Evolutionary conservation across 1,140 invertebrate genomes (phyloP).

Genomic region (Monochamus saltuarius): DNA sequence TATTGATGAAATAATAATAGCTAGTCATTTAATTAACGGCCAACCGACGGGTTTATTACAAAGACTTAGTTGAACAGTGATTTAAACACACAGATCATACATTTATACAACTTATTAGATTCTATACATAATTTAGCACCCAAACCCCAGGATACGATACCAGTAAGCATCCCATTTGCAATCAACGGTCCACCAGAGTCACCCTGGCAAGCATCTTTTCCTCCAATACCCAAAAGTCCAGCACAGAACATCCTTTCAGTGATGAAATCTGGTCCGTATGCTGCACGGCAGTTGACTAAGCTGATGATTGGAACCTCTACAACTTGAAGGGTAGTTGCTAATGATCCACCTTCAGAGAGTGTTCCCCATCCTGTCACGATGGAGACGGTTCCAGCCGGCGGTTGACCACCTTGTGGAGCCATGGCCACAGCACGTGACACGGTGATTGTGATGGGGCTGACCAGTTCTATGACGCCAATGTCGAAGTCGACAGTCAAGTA

Average conservation of each 20-base stretch:
- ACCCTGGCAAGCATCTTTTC: conserved; percentile 45
- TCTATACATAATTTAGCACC: no score
- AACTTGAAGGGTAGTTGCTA: conserved; percentile 32
- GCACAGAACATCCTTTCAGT: conserved; percentile 53
- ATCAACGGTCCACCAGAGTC: conserved; percentile 60
- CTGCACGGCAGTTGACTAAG: conserved; percentile 32
- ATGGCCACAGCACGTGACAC: conserved; percentile 5
- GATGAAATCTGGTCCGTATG: conserved; percentile 31
- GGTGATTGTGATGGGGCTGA: not conserved
- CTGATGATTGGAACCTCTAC: conserved; percentile 46
- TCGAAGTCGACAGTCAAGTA: conserved; percentile 54
- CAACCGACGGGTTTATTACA: no score
- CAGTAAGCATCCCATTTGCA: conserved; percentile 50
- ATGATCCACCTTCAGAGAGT: conserved; percentile 14
- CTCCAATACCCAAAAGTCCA: conserved; percentile 30
- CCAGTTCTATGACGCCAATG: conserved; percentile 54
- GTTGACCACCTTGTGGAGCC: conserved; percentile 2
- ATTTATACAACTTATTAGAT: no score
- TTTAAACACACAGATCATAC: no score
- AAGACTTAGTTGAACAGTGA: no score
- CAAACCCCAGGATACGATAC: conserved; percentile 55
- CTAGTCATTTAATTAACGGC: no score
- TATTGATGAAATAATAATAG: no score
- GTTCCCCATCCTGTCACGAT: conserved; percentile 63
- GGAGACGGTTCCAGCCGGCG: conserved; percentile 8